Base-by-base conservation (phyloP, 2,797 vertebrate species). In the Numenius phaeopus region DNA sequence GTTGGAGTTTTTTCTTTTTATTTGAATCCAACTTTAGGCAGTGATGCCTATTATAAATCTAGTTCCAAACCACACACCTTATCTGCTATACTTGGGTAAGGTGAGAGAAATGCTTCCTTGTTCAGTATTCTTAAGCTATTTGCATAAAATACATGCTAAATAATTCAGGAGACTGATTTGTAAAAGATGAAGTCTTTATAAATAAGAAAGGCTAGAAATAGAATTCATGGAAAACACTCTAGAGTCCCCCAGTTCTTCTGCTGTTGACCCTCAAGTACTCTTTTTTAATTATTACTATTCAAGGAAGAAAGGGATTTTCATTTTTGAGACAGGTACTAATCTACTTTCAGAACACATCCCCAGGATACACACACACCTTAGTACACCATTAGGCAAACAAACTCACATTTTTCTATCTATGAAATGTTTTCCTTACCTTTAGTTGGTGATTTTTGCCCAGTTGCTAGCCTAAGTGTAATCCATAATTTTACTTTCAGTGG, bases 141-240 rank as follows among this genome's bases (percentile, higher is more conserved):
- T 96, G 23, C 78, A 92, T 92, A 78, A 65, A 94, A 91, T 57
- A 83, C 50, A 39, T 37, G 37, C 55, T 92, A 89, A 95, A 92
- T 92, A 85, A 94, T 92, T 95, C 78, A 94, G 37, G 64, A 76
- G 47, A 73, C 23, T 67, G 40, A 84, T 84, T 80, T 76, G 59
- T 92, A 89, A 58, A 85, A 85, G 64, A 76, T 69, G 14, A 87
- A 93, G 49, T 37, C 47, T 86, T 79, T 79, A 77, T 59, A 79
- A 92, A 76, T 67, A 67, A 40, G 49, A 75, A 82, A 44, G 40
- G 32, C 73, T 90, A 55, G 55, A 90, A 94, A 75, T 0, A 80
- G 29, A 83, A 88, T 47, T 94, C 49, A 40, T 32, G 14, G 40
- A 67, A 92, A 89, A 85, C 40, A 52, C 30, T 77, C 39, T 52